Conservation (phyloP, 2,888 invertebrate species). For the Isotomurus palustris region DNA sequence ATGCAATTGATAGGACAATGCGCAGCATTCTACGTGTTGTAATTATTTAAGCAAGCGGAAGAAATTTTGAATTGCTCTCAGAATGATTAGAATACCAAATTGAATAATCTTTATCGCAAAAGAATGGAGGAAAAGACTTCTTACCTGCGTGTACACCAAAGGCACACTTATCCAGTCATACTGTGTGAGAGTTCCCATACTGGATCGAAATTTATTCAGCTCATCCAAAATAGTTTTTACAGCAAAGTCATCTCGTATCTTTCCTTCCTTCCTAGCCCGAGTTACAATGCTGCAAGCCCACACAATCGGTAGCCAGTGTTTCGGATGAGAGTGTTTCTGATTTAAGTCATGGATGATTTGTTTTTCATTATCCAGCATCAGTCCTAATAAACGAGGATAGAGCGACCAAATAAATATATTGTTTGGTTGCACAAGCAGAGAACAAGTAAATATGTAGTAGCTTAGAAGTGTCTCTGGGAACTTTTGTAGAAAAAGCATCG, state of each 20-base stretch:
- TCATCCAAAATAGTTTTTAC: constrained; percentile 86
- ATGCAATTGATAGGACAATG: no score
- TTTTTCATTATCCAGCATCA: constrained; percentile 75
- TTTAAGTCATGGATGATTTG: constrained; percentile 57
- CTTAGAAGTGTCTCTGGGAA: no score
- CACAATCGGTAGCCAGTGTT: constrained; percentile 61
- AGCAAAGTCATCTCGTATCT: constrained; percentile 85
- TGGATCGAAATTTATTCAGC: constrained; percentile 71
- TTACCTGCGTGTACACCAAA: constrained; percentile 71
- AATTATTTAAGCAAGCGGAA: no score
- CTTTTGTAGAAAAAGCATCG: no score
- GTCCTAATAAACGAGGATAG: constrained; percentile 54
- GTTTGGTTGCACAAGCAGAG: no score
- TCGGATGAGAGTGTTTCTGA: constrained; percentile 10
- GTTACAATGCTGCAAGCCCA: constrained; percentile 89
- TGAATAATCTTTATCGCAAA: no score
- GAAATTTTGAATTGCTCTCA: no score
- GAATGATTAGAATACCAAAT: no score
- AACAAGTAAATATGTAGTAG: no score
- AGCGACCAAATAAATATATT: no score
- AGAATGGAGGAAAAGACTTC: no score
- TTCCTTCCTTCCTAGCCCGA: constrained; percentile 79
- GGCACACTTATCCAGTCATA: constrained; percentile 77
- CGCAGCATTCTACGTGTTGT: no score
- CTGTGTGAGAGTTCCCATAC: constrained; percentile 63